Conservation (phyloP, 2,797 vertebrate genomes). For the Parotocinclus haroldoi region DNA sequence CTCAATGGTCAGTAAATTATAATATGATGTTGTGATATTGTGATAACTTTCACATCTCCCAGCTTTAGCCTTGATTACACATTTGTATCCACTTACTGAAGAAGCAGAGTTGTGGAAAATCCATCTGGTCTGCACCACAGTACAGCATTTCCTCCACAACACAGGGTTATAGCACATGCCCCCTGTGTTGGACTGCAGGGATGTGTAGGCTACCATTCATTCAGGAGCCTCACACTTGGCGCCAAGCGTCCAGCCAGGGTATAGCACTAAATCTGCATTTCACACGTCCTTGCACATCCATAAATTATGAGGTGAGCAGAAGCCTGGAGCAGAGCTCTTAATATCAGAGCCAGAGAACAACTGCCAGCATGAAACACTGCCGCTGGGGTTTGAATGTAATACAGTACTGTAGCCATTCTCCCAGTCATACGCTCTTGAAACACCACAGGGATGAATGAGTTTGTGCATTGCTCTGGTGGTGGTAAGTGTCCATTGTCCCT, state of each 20-base stretch:
- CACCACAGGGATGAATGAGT: constrained; percentile 10
- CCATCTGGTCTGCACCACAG: neutral
- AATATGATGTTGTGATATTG: too few species aligned
- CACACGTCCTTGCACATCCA: constrained; percentile 47
- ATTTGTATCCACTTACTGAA: neutral
- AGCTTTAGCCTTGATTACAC: neutral
- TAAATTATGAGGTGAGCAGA: constrained; percentile 49
- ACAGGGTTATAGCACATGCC: neutral
- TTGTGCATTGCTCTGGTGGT: constrained; percentile 39
- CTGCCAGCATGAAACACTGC: constrained; percentile 46
- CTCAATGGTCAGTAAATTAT: too few species aligned
- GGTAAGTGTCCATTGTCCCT: constrained; percentile 39
- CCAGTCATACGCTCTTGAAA: constrained; percentile 58
- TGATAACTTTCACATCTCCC: neutral
- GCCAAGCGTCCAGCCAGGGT: constrained; percentile 12
- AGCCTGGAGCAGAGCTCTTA: constrained; percentile 47
- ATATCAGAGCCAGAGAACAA: constrained; percentile 33
- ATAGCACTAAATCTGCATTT: constrained; percentile 44
- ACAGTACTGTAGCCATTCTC: constrained; percentile 26
- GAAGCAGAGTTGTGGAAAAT: neutral
- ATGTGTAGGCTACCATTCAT: neutral
- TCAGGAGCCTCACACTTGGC: constrained; percentile 1
- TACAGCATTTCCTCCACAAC: neutral
- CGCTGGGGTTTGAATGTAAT: neutral
- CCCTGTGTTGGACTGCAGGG: neutral